phyloP scores from a whole-genome alignment of 2,113 vertebrate genomes.

The Aphelocoma coerulescens region DNA sequence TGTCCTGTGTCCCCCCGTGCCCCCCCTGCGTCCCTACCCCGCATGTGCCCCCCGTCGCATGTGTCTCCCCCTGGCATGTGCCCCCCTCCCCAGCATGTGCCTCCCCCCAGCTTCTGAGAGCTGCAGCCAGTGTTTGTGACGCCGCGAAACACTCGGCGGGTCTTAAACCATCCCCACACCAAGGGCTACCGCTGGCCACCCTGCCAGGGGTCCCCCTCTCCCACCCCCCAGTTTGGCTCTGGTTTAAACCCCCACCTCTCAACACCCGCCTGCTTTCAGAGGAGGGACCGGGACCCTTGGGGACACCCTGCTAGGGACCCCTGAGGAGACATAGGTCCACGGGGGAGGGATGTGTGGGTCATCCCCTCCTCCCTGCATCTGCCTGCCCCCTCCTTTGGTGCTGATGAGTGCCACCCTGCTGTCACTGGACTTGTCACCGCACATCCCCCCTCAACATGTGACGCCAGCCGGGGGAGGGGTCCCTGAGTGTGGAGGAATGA shows the following conservation, averaged over 20 bases:
- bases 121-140: not conserved
- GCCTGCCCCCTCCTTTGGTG: not conserved
- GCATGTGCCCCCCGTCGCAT: not conserved
- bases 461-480: not conserved
- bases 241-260: not conserved
- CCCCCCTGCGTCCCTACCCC: not conserved
- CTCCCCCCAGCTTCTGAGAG: not conserved
- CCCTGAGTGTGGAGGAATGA: not conserved
- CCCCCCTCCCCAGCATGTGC: not conserved
- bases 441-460: not conserved
- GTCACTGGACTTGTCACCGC: not conserved
- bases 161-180: not conserved
- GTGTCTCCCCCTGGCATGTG: not conserved
- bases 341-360: not conserved
- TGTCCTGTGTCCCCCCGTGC: not conserved
- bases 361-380: not conserved
- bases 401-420: not conserved
- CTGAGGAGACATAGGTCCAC: not conserved
- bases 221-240: not conserved
- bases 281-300: conserved; percentile 1
- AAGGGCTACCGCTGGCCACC: not conserved
- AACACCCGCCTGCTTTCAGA: not conserved
- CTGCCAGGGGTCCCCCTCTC: not conserved
- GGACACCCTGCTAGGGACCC: not conserved
- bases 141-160: not conserved